Percentiles rank a stretch among this genome's conserved stretches.
phyloP scores from a whole-genome alignment of 1,140 invertebrate species.

The Tetraneura akinire region DNA sequence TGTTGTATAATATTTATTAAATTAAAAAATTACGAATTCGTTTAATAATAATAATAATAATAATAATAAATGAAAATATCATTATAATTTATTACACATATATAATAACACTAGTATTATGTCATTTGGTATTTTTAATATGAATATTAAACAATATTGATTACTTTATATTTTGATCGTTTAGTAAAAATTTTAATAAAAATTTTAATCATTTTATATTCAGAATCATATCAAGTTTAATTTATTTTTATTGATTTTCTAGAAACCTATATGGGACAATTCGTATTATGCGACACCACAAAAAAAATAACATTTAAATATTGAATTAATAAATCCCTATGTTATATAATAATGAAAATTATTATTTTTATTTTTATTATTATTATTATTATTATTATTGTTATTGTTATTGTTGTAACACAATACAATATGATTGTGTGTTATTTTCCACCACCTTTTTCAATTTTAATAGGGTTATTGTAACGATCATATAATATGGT shows the following conservation, averaged over 20 bases:
- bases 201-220: too few species aligned
- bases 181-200: too few species aligned
- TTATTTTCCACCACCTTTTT: conserved; percentile 5
- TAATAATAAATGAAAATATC: too few species aligned
- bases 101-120: too few species aligned
- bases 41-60: too few species aligned
- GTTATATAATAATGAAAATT: neutral
- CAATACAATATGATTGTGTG: neutral
- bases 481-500: neutral
- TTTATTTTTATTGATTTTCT: neutral
- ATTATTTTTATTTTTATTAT: neutral
- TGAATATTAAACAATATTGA: neutral
- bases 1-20: too few species aligned
- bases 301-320: neutral
- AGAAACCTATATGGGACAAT: too few species aligned
- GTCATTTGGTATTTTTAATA: neutral
- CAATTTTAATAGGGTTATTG: conserved; percentile 23
- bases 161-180: too few species aligned
- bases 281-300: neutral
- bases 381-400: neutral
- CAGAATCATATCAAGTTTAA: neutral
- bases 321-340: neutral
- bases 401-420: conserved; percentile 1
- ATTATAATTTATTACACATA: too few species aligned
- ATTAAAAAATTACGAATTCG: too few species aligned